Evolutionary conservation across 1,140 invertebrate genomes (phyloP), one percentile per base, ranked within the genome.

Genomic region (Leptinotarsa undecemlineata): DNA sequence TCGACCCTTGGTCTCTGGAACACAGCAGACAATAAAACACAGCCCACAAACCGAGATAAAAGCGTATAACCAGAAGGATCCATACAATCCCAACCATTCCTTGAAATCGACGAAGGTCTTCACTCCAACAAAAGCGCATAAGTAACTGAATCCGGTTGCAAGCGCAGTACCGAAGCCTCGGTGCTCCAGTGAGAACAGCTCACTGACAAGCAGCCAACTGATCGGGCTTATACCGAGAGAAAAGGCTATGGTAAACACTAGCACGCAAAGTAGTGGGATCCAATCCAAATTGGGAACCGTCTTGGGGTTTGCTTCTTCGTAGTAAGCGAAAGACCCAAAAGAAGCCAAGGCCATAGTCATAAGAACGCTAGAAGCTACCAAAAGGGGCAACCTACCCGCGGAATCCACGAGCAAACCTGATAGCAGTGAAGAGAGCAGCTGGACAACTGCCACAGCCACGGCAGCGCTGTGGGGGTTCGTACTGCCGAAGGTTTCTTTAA

Each of bases 1-100:
- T 67, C 91, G 90, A 0, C 95, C 95, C 84, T 95, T 96, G 1
- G 96, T 97, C 85, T 98, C 96, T 1, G 95, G 96, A 4, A 98
- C 93, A 81, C 93, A 94, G 73, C 93, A 90, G 2, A 93, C 91
- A 8, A 96, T 90, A 83, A 97, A 94, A 71, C 95, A 89, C 2
- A 96, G 87, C 23, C 95, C 95, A 74, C 93, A 88, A 2, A 95
- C 89, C 0, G 94, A 92, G 76, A 97, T 90, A 3, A 90, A 93
- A 3, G 95, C 91, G 83, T 96, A 98, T 75, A 96, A 87, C 93
- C 95, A 96, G 83, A 96, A 98, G 0, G 94, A 90, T 11, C 93
- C 94, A 81, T 94, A 90, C 14, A 95, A 83, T 1, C 94, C 94
- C 51, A 96, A 87, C 13, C 89, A 83, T 82, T 90, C 88, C 85